Base-by-base conservation (phyloP, 1,140 invertebrate genomes). In the Drosophila athabasca region DNA sequence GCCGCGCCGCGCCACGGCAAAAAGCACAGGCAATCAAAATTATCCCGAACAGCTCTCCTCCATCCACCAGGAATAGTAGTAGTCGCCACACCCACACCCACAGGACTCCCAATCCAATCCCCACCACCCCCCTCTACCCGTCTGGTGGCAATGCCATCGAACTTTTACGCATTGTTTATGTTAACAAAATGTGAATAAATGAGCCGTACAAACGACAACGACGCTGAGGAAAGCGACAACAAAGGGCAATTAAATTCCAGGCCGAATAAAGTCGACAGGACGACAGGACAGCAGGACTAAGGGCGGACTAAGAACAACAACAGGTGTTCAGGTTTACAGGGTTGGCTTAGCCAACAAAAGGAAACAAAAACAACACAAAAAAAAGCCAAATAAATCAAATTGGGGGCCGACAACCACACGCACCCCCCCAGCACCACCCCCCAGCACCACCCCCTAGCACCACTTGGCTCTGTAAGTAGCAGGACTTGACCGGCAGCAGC, bases 121-220 rank as follows among this genome's bases (percentile, higher is more conserved):
- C 17, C 17, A 19, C 17, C 43, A 65, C 43, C 29, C 24, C 31
- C 59, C 51, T n/a, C n/a, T n/a, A n/a, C n/a, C 45, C 26, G 26
- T 44, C 59, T 61, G 55, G 54, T 9, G 2, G 26, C 62, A 71
- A 60, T 88, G 66, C 82, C 78, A 88, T 85, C 82, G 82, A 85
- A 85, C 82, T 85, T 85, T 88, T 82, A 88, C 83, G 83, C 83
- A 87, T 87, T 87, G 83, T 87, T 87, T 87, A 88, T 87, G 83
- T 87, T 87, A 87, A 87, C 83, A 87, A 87, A 87, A 87, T 87
- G 83, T 87, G 88, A 87, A 87, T 87, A 88, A 87, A 83, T 87
- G 83, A 88, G 80, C 79, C 83, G 83, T 79, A 88, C 82, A 79
- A 85, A 82, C 71, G 83, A 83, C 79, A 77, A 51, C 62, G 50